Percentiles rank a stretch among this genome's conserved stretches.
Evolutionary conservation across 1,140 invertebrate genomes (phyloP).

Genomic region (Drosophila erecta): DNA sequence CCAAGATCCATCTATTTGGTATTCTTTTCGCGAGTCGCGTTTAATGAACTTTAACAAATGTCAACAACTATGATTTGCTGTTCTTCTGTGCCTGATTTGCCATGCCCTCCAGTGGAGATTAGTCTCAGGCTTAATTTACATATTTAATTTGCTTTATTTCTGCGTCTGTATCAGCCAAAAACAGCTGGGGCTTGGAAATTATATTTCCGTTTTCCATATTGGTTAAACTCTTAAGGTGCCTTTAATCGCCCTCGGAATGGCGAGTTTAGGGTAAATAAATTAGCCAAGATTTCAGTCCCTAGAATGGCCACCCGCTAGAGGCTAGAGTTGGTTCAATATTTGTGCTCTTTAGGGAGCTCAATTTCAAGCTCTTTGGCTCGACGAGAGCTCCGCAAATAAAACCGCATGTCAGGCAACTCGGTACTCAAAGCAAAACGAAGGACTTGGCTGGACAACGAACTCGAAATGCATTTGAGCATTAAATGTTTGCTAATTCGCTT

Average conservation of each 20-base stretch:
- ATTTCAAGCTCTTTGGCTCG: slow-evolving; percentile 71
- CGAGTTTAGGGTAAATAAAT: slow-evolving; percentile 22
- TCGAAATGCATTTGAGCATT: slow-evolving; percentile 31
- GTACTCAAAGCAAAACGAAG: slow-evolving; percentile 51
- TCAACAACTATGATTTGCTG: slow-evolving; percentile 72
- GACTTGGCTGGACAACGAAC: slow-evolving; percentile 73
- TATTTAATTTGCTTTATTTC: slow-evolving; percentile 67
- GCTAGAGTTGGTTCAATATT: slow-evolving; percentile 34
- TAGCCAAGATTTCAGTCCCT: slow-evolving; percentile 7
- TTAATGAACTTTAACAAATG: slow-evolving; percentile 76
- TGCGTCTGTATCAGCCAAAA: slow-evolving; percentile 7
- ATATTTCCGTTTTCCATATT: slow-evolving; percentile 45
- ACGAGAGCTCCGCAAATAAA: slow-evolving; percentile 33
- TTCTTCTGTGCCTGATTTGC: slow-evolving; percentile 20
- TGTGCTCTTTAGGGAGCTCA: slow-evolving; percentile 50
- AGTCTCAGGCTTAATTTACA: slow-evolving; percentile 61
- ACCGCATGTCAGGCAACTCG: slow-evolving; percentile 22
- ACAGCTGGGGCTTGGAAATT: background rate
- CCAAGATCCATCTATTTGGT: slow-evolving; percentile 24
- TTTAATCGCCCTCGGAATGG: slow-evolving; percentile 5
- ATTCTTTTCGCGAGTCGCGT: slow-evolving; percentile 50
- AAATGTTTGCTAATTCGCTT: slow-evolving; percentile 78
- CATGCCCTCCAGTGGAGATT: slow-evolving; percentile 33
- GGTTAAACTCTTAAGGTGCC: background rate
- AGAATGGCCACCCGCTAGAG: slow-evolving; percentile 36